phyloP scores from a whole-genome alignment of 2,888 invertebrate species.

The Caenorhabditis panamensis region DNA sequence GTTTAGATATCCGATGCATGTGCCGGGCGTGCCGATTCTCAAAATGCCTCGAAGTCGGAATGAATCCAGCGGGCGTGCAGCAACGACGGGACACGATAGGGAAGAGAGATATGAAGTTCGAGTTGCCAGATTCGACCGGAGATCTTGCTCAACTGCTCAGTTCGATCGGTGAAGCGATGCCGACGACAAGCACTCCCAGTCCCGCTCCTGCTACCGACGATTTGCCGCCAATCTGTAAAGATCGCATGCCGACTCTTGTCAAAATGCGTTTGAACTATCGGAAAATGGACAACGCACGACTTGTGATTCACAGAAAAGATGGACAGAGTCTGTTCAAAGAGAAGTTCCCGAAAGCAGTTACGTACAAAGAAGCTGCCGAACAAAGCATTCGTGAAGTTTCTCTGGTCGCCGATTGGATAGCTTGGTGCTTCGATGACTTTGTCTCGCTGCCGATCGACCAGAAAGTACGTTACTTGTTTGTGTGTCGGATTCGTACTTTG shows the following conservation, averaged over 20 bases:
- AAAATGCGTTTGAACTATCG: conserved; percentile 51
- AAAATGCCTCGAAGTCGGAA: conserved; percentile 49
- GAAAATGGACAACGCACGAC: conserved; percentile 52
- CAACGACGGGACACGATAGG: conserved; percentile 53
- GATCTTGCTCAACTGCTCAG: conserved; percentile 1
- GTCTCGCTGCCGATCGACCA: conserved; percentile 43
- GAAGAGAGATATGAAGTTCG: conserved; percentile 28
- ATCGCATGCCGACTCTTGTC: conserved; percentile 41
- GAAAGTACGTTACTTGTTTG: conserved; percentile 24
- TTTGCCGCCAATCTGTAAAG: neutral
- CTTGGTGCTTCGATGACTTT: conserved; percentile 59
- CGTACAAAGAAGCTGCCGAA: conserved; percentile 39
- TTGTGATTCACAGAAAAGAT: conserved; percentile 55
- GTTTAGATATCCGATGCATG: conserved; percentile 55
- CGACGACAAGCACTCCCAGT: neutral
- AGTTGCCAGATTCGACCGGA: neutral
- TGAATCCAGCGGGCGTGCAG: conserved; percentile 56
- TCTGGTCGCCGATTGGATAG: conserved; percentile 56
- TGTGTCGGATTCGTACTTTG: neutral
- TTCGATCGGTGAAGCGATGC: neutral
- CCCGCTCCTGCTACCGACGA: neutral
- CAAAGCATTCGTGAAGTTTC: conserved; percentile 41
- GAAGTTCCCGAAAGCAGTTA: conserved; percentile 38
- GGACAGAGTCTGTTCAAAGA: conserved; percentile 52
- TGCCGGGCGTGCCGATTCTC: conserved; percentile 52